Evolutionary conservation across 2,113 vertebrate species (phyloP).

Genomic region (Ictalurus punctatus): DNA sequence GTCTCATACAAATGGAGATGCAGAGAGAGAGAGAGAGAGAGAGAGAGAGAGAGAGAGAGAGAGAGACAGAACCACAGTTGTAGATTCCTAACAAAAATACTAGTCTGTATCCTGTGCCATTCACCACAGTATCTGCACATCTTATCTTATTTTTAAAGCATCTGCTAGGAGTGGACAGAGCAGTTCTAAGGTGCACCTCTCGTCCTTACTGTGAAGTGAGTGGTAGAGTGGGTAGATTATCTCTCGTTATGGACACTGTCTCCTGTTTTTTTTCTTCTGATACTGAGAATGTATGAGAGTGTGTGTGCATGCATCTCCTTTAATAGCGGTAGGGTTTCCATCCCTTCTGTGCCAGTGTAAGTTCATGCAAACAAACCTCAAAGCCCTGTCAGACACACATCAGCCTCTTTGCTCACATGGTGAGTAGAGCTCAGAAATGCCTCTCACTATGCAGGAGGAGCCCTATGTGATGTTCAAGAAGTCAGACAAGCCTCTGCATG

Average conservation of each 20-base stretch:
- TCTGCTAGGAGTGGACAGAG: slow-evolving; percentile 52
- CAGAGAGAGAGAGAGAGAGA: background rate
- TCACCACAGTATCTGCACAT: slow-evolving; percentile 59
- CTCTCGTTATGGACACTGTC: slow-evolving; percentile 60
- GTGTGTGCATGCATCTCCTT: background rate
- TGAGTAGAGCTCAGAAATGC: slow-evolving; percentile 25
- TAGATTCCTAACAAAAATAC: slow-evolving; percentile 50
- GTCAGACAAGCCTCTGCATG: slow-evolving; percentile 95
- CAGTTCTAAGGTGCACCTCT: slow-evolving; percentile 46
- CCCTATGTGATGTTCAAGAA: slow-evolving; percentile 99
- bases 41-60: background rate
- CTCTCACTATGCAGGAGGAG: slow-evolving; percentile 82
- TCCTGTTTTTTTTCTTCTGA: slow-evolving; percentile 25
- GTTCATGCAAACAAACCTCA: slow-evolving; percentile 28
- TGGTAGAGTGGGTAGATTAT: slow-evolving; percentile 65
- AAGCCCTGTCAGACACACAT: slow-evolving; percentile 33
- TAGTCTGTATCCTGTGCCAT: slow-evolving; percentile 45
- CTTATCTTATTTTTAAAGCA: slow-evolving; percentile 64
- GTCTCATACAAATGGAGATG: slow-evolving; percentile 44
- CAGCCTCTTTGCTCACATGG: slow-evolving; percentile 5
- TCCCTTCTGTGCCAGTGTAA: slow-evolving; percentile 12
- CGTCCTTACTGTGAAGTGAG: slow-evolving; percentile 52
- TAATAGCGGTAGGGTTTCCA: slow-evolving; percentile 13
- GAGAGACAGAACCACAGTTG: slow-evolving; percentile 50
- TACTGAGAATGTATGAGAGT: slow-evolving; percentile 3